These are phyloP conservation scores for Fissipunctia ypsillon DNA, from an alignment of 2,888 invertebrate species.

Conservation along the genomic window DNA sequence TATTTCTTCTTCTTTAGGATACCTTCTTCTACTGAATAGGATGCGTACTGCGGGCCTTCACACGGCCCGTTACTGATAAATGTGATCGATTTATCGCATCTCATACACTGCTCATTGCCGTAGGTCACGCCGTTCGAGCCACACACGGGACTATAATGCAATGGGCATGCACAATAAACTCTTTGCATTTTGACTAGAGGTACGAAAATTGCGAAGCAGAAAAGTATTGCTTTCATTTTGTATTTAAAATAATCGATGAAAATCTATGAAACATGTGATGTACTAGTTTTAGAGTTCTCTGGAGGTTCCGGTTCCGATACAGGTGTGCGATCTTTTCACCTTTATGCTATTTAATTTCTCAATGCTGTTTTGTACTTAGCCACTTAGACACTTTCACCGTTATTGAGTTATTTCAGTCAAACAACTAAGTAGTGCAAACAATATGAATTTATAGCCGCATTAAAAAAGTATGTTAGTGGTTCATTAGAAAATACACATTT, in stretches of 20 bases:
- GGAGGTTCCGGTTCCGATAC: too few relatives aligned
- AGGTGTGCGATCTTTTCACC: background rate
- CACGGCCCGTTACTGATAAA: background rate
- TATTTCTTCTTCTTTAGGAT: too few relatives aligned
- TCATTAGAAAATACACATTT: slow-evolving; percentile 10
- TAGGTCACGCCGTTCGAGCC: slow-evolving; percentile 28
- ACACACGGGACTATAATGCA: slow-evolving; percentile 1
- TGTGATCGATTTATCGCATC: background rate
- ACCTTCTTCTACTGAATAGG: too few relatives aligned
- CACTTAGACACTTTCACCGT: background rate
- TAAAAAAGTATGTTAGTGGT: background rate
- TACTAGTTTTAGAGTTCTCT: background rate
- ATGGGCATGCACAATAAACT: background rate
- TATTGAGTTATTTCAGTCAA: background rate
- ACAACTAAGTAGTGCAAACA: background rate
- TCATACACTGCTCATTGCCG: slow-evolving; percentile 18
- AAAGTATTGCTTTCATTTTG: slow-evolving; percentile 25
- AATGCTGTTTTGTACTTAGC: background rate
- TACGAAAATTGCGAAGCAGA: slow-evolving; percentile 1
- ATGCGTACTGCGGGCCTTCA: background rate
- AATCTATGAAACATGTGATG: background rate
- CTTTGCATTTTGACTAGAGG: background rate
- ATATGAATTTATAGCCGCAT: background rate
- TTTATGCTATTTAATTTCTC: background rate
- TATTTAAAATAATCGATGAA: background rate